These are phyloP conservation scores for Pelodytes ibericus DNA, from an alignment of 2,797 vertebrate species.

Conservation along the genomic window DNA sequence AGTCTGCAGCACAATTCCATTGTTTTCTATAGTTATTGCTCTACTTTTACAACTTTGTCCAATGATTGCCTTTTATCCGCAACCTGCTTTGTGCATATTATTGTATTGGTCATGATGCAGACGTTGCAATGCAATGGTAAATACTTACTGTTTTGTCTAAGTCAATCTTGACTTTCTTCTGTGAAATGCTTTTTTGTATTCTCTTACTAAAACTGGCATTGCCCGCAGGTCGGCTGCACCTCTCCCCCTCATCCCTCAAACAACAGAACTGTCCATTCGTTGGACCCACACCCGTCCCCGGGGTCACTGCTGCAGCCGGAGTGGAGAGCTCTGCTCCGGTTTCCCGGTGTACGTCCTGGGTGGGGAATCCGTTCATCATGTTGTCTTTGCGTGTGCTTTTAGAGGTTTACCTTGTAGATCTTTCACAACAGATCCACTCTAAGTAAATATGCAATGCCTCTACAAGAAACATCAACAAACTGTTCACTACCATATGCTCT, in stretches of 20 bases:
- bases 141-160: slow-evolving; percentile 79
- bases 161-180: slow-evolving; percentile 83
- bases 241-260: slow-evolving; percentile 74
- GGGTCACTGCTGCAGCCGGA: slow-evolving; percentile 56
- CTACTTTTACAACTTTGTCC: too few species aligned
- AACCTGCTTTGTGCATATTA: not conserved
- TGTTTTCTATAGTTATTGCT: too few species aligned
- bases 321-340: slow-evolving; percentile 27
- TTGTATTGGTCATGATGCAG: not conserved
- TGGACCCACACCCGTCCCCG: slow-evolving; percentile 72
- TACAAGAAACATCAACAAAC: not conserved
- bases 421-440: not conserved
- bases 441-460: not conserved
- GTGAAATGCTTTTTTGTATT: slow-evolving; percentile 81
- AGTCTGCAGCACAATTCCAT: too few species aligned
- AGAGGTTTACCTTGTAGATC: not conserved
- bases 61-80: too few species aligned
- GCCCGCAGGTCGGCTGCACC: slow-evolving; percentile 75
- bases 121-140: not conserved
- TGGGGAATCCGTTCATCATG: slow-evolving; percentile 50
- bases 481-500: not conserved
- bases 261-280: slow-evolving; percentile 81
- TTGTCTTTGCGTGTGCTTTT: not conserved
- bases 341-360: slow-evolving; percentile 20
- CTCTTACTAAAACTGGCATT: slow-evolving; percentile 82